Percentiles rank a stretch among this genome's conserved stretches.
Conservation (phyloP, 2,888 invertebrate species). For the Thalpophila matura region DNA sequence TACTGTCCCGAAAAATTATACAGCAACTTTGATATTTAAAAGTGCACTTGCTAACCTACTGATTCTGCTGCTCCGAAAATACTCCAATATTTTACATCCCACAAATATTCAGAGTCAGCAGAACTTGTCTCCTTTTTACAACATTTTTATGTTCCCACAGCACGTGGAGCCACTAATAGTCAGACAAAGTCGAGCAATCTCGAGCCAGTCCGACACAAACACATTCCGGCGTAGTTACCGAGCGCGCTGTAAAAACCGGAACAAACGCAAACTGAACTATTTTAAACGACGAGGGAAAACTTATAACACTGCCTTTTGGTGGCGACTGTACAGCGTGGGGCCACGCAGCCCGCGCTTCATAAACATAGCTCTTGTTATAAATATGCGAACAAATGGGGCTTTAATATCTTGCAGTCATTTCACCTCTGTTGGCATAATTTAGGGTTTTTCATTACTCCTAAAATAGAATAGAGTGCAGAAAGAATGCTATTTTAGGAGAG, state of each 20-base stretch:
- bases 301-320: slow-evolving; percentile 56
- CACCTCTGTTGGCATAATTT: background rate
- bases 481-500: background rate
- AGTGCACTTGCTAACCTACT: no score
- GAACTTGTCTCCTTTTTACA: slow-evolving; percentile 6
- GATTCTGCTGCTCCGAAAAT: background rate
- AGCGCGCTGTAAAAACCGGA: slow-evolving; percentile 36
- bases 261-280: slow-evolving; percentile 46
- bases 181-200: slow-evolving; percentile 3
- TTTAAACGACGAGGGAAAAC: slow-evolving; percentile 51
- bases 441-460: background rate
- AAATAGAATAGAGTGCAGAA: background rate
- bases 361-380: background rate
- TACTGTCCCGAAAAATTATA: no score
- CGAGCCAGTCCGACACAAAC: slow-evolving; percentile 9
- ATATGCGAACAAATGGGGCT: background rate
- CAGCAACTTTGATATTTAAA: no score
- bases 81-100: background rate
- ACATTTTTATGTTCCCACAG: slow-evolving; percentile 9
- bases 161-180: slow-evolving; percentile 6
- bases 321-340: slow-evolving; percentile 9
- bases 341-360: background rate
- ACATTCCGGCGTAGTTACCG: slow-evolving; percentile 8
- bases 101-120: background rate
- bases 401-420: background rate